Percentiles rank a stretch among this genome's conserved stretches.
Evolutionary conservation across 1,140 invertebrate genomes (phyloP).

Genomic region (Drosophila persimilis): DNA sequence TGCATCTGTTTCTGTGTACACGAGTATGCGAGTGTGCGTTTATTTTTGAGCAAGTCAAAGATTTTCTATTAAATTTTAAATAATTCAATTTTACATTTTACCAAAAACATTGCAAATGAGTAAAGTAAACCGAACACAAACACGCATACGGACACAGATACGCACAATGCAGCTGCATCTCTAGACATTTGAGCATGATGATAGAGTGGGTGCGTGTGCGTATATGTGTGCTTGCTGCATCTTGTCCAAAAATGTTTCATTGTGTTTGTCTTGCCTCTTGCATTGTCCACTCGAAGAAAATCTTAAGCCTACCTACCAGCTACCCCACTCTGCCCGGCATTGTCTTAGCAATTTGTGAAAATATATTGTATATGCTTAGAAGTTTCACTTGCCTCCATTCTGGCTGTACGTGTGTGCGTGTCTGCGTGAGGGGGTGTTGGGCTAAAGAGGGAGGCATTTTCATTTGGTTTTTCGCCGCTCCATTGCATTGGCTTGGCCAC

Average conservation of each 20-base stretch:
- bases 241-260: constrained; percentile 79
- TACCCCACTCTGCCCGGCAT: constrained; percentile 14
- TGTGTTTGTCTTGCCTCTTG: constrained; percentile 72
- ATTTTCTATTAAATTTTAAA: constrained; percentile 82
- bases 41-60: constrained; percentile 74
- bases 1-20: constrained; percentile 13
- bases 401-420: constrained; percentile 5
- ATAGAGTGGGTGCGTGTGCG: constrained; percentile 3
- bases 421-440: neutral
- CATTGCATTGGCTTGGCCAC: constrained; percentile 23
- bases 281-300: constrained; percentile 69
- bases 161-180: constrained; percentile 47
- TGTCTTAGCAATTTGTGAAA: constrained; percentile 63
- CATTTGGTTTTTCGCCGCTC: constrained; percentile 69
- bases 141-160: constrained; percentile 10
- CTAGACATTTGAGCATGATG: constrained; percentile 22
- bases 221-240: constrained; percentile 50
- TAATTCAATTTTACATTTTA: constrained; percentile 81
- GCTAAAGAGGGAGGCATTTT: constrained; percentile 42
- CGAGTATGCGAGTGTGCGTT: constrained; percentile 26
- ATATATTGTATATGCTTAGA: constrained; percentile 66
- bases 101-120: constrained; percentile 79
- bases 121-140: constrained; percentile 67
- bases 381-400: constrained; percentile 3
- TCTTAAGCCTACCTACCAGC: constrained; percentile 71